Percentiles rank a stretch among this genome's conserved stretches.
Conservation (phyloP, 2,113 vertebrate genomes). For the Phaetusa simplex region DNA sequence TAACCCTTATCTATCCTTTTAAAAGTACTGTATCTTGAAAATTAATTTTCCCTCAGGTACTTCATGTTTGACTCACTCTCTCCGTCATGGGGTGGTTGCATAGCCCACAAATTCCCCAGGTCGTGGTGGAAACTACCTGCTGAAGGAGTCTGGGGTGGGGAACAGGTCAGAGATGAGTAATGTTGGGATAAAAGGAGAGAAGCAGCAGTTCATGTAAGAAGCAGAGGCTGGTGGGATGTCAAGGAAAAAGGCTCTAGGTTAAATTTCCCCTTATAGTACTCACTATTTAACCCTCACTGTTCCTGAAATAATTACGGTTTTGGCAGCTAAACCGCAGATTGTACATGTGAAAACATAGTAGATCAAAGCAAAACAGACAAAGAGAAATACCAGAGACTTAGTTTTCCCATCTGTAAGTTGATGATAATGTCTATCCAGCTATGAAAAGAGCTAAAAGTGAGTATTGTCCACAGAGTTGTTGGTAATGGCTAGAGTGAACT, state of each 20-base stretch:
- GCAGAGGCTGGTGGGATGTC: not conserved
- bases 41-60: slow-evolving; percentile 5
- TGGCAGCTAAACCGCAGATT: not conserved
- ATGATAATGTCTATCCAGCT: not conserved
- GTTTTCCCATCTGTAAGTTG: not conserved
- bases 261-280: not conserved
- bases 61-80: slow-evolving; percentile 26
- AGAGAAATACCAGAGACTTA: not conserved
- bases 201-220: not conserved
- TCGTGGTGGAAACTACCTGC: slow-evolving; percentile 22
- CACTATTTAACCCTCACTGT: not conserved
- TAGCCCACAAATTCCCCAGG: not conserved
- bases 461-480: not conserved
- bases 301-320: not conserved
- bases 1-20: slow-evolving; percentile 30
- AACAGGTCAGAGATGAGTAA: not conserved
- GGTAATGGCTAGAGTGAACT: not conserved
- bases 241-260: not conserved
- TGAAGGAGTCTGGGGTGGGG: not conserved
- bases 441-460: not conserved
- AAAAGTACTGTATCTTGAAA: not conserved
- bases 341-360: not conserved
- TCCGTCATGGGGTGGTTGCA: not conserved
- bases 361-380: not conserved
- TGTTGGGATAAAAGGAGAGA: not conserved